Evolutionary conservation across 1,140 invertebrate species (phyloP).

Genomic region (Euglossa dilemma): DNA sequence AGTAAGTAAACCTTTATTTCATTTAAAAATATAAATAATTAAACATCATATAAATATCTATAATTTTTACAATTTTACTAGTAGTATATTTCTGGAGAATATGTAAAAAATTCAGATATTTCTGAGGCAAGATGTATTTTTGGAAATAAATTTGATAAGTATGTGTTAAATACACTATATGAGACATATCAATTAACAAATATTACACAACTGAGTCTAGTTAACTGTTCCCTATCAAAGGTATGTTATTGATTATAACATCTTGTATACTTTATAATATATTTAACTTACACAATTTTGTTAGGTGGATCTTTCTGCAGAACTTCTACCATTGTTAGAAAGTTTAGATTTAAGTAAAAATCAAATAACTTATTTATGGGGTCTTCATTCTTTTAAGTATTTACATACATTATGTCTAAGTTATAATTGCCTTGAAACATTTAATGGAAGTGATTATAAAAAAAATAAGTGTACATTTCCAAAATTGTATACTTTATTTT

Average conservation of each 20-base stretch:
- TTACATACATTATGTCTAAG: conserved; percentile 63
- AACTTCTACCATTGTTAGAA: conserved; percentile 59
- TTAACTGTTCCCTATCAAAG: conserved; percentile 58
- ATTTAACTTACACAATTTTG: background rate
- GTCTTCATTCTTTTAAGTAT: conserved; percentile 51
- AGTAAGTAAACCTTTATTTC: conserved; percentile 13
- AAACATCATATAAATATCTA: background rate
- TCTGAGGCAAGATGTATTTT: conserved; percentile 48
- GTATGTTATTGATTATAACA: conserved; percentile 26
- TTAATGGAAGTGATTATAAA: conserved; percentile 10
- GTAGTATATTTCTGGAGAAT: conserved; percentile 61
- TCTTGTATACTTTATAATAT: background rate
- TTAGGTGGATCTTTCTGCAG: conserved; percentile 54
- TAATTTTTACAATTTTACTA: conserved; percentile 10
- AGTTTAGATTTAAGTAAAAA: conserved; percentile 68
- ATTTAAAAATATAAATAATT: background rate
- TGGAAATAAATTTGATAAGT: conserved; percentile 56
- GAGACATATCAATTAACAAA: conserved; percentile 32
- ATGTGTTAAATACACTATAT: conserved; percentile 47
- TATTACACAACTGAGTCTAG: conserved; percentile 59
- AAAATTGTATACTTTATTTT: conserved; percentile 58
- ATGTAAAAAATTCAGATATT: conserved; percentile 42
- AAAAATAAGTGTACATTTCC: conserved; percentile 27
- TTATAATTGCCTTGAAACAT: conserved; percentile 59
- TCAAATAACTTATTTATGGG: conserved; percentile 57